These are phyloP conservation scores for Ancistrus triradiatus DNA, from an alignment of 2,113 vertebrate genomes.

Conservation along the genomic window DNA sequence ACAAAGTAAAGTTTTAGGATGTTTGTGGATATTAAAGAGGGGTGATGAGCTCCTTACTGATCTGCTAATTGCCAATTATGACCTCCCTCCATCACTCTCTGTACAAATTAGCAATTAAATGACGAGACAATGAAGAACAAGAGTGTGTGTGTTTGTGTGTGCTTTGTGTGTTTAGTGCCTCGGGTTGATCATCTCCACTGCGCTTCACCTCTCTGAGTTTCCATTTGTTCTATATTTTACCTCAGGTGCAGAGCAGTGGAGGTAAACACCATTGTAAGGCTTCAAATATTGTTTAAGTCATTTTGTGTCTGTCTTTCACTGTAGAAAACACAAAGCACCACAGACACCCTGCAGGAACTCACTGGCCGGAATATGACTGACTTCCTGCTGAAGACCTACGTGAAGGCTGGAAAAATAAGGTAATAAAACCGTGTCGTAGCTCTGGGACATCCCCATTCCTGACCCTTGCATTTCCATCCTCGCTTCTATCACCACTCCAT, in stretches of 20 bases:
- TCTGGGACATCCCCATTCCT: too few species aligned
- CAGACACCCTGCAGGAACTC: constrained; percentile 83
- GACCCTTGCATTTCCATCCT: too few species aligned
- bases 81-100: constrained; percentile 21
- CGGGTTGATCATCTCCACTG: not conserved
- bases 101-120: constrained; percentile 34
- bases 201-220: not conserved
- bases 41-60: constrained; percentile 30
- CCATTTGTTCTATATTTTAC: not conserved
- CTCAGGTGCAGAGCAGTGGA: not conserved
- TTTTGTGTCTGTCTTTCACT: not conserved
- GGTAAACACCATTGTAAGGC: not conserved
- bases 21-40: not conserved
- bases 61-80: constrained; percentile 60
- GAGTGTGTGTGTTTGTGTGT: not conserved
- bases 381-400: constrained; percentile 89
- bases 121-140: constrained; percentile 14
- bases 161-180: not conserved
- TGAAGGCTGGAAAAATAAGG: constrained; percentile 63
- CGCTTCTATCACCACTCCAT: too few species aligned
- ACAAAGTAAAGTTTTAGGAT: constrained; percentile 27
- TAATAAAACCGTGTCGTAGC: too few species aligned
- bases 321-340: constrained; percentile 70
- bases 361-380: constrained; percentile 86
- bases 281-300: not conserved